phyloP scores from a whole-genome alignment of 2,888 invertebrate species.

The Euplexia lucipara region DNA sequence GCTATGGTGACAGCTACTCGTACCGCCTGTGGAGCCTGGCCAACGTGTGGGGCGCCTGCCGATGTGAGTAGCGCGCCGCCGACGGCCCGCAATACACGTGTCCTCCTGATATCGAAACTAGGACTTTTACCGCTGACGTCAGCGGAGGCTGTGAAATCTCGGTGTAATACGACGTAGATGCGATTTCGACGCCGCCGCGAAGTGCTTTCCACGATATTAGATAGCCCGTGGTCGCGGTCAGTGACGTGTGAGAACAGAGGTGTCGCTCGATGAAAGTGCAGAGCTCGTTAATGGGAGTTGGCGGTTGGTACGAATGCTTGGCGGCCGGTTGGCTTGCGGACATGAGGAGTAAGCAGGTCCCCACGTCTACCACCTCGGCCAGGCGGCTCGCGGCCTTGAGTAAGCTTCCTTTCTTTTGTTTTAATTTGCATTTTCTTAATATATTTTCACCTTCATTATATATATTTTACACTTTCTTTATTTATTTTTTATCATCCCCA shows the following conservation, averaged over 20 bases:
- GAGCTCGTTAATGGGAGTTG: constrained; percentile 89
- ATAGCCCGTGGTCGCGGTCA: constrained; percentile 69
- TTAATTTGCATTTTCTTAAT: constrained; percentile 83
- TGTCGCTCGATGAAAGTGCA: constrained; percentile 89
- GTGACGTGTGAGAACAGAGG: constrained; percentile 81
- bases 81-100: constrained; percentile 68
- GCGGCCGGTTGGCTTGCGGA: constrained; percentile 89
- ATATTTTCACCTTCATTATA: constrained; percentile 64
- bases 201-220: constrained; percentile 72
- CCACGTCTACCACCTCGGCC: constrained; percentile 89
- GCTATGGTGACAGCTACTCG: constrained; percentile 94
- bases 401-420: constrained; percentile 90
- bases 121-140: constrained; percentile 80
- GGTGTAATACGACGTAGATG: constrained; percentile 79
- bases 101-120: constrained; percentile 60
- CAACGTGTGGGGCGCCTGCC: constrained; percentile 94
- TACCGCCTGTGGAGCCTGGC: constrained; percentile 95
- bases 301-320: constrained; percentile 88
- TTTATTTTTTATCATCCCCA: constrained; percentile 43
- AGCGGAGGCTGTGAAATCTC: constrained; percentile 80
- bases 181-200: constrained; percentile 72
- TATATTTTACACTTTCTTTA: constrained; percentile 60
- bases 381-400: constrained; percentile 90
- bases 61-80: constrained; percentile 92
- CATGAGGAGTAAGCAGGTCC: constrained; percentile 91